These are phyloP conservation scores for Clarias pachynema DNA, from an alignment of 2,797 vertebrate genomes.

Conservation along the genomic window DNA sequence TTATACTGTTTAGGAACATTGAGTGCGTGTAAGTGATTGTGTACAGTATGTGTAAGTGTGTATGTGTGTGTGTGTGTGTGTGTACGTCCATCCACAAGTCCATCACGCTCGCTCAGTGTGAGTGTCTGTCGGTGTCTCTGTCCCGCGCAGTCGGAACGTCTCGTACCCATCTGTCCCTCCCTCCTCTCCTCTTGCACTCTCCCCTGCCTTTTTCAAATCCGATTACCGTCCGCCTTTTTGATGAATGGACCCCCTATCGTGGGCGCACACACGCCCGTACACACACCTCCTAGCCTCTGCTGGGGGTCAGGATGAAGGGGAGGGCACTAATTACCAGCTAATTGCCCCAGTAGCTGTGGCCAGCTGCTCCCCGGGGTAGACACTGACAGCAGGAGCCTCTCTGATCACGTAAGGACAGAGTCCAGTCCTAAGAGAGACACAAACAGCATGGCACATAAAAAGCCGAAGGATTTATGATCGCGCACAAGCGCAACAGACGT, in stretches of 20 bases:
- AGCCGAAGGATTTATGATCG: constrained; percentile 18
- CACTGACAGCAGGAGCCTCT: constrained; percentile 58
- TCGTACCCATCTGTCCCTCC: constrained; percentile 75
- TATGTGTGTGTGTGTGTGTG: constrained; percentile 33
- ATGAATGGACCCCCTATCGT: constrained; percentile 32
- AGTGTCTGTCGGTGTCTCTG: constrained; percentile 60
- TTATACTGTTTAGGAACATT: constrained; percentile 66
- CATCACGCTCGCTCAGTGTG: constrained; percentile 51
- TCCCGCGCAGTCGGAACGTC: constrained; percentile 69
- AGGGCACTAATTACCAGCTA: constrained; percentile 74
- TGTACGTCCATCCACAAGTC: constrained; percentile 51
- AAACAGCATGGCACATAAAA: constrained; percentile 25
- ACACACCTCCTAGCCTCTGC: constrained; percentile 50
- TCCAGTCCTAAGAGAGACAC: constrained; percentile 35
- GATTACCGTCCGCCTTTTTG: constrained; percentile 68
- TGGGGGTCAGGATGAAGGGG: constrained; percentile 65
- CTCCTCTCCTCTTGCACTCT: constrained; percentile 45
- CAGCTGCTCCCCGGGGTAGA: constrained; percentile 72
- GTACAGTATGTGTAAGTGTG: constrained; percentile 1
- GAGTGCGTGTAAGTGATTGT: constrained; percentile 15
- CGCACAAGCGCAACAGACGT: background rate
- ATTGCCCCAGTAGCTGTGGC: constrained; percentile 71
- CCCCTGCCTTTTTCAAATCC: constrained; percentile 73
- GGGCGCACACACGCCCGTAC: constrained; percentile 46
- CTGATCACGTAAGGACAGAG: constrained; percentile 60